Percentiles rank a stretch among this genome's conserved stretches.
Conservation (phyloP, 2,113 vertebrate genomes). For the Chaetorhynchus papuensis region DNA sequence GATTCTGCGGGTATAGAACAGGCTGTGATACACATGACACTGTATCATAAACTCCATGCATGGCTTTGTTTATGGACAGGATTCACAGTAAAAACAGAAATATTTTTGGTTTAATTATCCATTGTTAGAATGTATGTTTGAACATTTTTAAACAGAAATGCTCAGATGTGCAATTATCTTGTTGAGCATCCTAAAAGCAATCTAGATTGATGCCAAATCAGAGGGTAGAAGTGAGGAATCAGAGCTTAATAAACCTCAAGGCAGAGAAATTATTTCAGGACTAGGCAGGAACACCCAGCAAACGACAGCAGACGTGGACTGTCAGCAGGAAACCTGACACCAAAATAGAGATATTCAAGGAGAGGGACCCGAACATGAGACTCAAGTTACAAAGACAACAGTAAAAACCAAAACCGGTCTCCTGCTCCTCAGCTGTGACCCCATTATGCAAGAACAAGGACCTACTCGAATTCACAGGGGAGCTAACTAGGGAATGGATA, state of each 20-base stretch:
- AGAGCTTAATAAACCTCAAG: background rate
- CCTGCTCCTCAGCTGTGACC: background rate
- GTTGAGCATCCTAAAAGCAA: background rate
- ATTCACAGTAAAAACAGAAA: slow-evolving; percentile 1
- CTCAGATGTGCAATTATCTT: background rate
- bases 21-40: background rate
- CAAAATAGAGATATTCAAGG: background rate
- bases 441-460: slow-evolving; percentile 4
- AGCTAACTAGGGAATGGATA: slow-evolving; percentile 5
- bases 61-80: background rate
- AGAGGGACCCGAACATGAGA: background rate
- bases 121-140: background rate
- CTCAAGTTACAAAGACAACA: slow-evolving; percentile 7
- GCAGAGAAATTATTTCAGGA: background rate
- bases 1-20: background rate
- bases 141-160: background rate
- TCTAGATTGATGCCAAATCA: background rate
- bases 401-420: background rate
- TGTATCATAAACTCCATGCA: background rate
- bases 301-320: background rate
- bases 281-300: background rate
- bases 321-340: background rate
- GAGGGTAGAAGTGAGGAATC: background rate
- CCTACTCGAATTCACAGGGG: slow-evolving; percentile 2
- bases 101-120: background rate